A percentile compares a stretch with the other conserved stretches of the same genome.
These are phyloP conservation scores for Neotoxoptera formosana DNA, from an alignment of 1,140 invertebrate species.

Conservation along the genomic window DNA sequence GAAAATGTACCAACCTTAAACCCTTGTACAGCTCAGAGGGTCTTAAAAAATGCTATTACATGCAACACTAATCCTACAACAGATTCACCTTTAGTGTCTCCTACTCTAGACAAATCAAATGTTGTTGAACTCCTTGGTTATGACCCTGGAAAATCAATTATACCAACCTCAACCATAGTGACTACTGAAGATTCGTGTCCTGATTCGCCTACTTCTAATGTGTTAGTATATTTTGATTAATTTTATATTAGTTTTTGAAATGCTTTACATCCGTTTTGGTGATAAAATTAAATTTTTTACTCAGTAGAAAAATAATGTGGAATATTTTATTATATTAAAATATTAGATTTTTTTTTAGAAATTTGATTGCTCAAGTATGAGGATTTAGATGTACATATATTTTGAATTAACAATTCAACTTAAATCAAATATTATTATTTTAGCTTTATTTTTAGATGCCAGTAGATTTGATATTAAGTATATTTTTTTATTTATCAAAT, in stretches of 20 bases:
- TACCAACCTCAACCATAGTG: neutral
- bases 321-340: neutral
- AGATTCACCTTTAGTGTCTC: conserved; percentile 53
- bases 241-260: neutral
- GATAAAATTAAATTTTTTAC: neutral
- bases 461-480: neutral
- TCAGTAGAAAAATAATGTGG: neutral
- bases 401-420: neutral
- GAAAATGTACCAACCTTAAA: conserved; percentile 51
- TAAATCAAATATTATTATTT: neutral
- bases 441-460: neutral
- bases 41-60: conserved; percentile 52
- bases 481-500: neutral
- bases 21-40: conserved; percentile 51
- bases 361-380: neutral
- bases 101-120: conserved; percentile 53
- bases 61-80: conserved; percentile 50
- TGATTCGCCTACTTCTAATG: conserved; percentile 49
- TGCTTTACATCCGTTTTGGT: neutral
- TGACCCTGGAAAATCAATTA: conserved; percentile 43
- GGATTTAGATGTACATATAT: neutral
- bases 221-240: conserved; percentile 45
- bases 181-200: conserved; percentile 44
- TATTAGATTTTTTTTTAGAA: neutral
- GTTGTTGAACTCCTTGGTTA: conserved; percentile 54